Evolutionary conservation across 1,140 invertebrate species (phyloP), one percentile per base, ranked within the genome.

Genomic region (Aphelinus atriplicis): DNA sequence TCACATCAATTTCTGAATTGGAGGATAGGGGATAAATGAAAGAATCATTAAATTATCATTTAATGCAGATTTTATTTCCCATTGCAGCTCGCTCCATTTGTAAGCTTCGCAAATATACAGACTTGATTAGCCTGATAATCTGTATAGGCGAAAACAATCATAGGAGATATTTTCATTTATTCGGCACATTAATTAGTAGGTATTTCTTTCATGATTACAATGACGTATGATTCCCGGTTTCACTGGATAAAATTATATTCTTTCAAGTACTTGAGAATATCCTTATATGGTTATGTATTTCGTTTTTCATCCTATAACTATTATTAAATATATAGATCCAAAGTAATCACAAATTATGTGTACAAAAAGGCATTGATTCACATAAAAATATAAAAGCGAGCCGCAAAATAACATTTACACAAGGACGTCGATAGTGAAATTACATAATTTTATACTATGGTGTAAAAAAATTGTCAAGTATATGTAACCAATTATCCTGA

Each of bases 31-130:
- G 26, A 26, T 26, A 26, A 26, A 26, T 26, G 26, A 26, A 26
- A 26, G 26, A 26, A 26, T 26, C 26, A 26, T 26, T 26, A 26
- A 26, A 26, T 26, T 26, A 26, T 26, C 26, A 26, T 26, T 26
- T 26, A 26, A 26, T 26, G 26, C 26, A 26, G 26, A 26, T 56
- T 66, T 66, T 66, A 66, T 66, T 66, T 66, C 2, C 56, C 51
- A 53, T 66, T 66, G 50, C 64, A 66, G 51, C 46, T 66, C 51
- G 43, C 51, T 56, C 26, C 7, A 56, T 66, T 10, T 3, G 3
- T n/a, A 46, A 10, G 45, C 26, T 5, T 45, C 43, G 56, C 42
- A 66, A 10, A 48, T 63, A 48, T 45, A 56, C 64, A 46, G 50
- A 3, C 43, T 56, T 10, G 10, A 66, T 43, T 10, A 48, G 9